Conservation (phyloP, 2,888 invertebrate genomes). For the Eustalomyia histrio region DNA sequence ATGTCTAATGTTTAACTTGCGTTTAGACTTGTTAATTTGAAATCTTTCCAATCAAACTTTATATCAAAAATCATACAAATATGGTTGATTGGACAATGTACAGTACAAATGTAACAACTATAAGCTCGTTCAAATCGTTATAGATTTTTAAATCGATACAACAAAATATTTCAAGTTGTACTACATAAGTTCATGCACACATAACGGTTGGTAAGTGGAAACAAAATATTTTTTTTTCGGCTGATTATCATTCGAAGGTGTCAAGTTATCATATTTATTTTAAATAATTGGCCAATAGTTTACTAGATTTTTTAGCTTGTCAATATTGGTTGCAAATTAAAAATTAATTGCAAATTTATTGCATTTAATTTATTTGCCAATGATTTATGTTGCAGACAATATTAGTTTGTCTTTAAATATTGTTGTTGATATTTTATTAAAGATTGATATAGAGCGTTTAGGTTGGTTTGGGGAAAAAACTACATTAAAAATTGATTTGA, state of each 20-base stretch:
- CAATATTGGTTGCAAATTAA: slow-evolving; percentile 73
- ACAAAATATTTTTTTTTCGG: slow-evolving; percentile 8
- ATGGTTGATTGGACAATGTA: not conserved
- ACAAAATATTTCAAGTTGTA: slow-evolving; percentile 6
- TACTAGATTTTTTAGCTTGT: slow-evolving; percentile 50
- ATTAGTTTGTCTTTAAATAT: slow-evolving; percentile 43
- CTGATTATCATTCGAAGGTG: slow-evolving; percentile 62
- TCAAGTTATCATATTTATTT: slow-evolving; percentile 66
- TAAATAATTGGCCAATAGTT: slow-evolving; percentile 63
- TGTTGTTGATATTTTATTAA: not conserved
- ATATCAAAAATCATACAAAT: slow-evolving; percentile 39
- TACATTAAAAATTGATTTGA: not conserved
- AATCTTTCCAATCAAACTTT: slow-evolving; percentile 52
- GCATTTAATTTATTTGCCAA: slow-evolving; percentile 75
- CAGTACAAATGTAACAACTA: not conserved
- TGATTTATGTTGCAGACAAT: slow-evolving; percentile 71
- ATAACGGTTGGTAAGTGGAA: not conserved
- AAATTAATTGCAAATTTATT: slow-evolving; percentile 77
- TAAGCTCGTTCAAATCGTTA: not conserved
- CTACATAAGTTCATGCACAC: not conserved
- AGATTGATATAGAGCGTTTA: not conserved
- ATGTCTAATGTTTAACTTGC: slow-evolving; percentile 47
- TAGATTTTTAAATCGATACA: not conserved
- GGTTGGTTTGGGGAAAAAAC: not conserved
- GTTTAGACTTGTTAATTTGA: slow-evolving; percentile 45